Evolutionary conservation across 2,888 invertebrate genomes (phyloP).

Genomic region (Dryococelus australis): DNA sequence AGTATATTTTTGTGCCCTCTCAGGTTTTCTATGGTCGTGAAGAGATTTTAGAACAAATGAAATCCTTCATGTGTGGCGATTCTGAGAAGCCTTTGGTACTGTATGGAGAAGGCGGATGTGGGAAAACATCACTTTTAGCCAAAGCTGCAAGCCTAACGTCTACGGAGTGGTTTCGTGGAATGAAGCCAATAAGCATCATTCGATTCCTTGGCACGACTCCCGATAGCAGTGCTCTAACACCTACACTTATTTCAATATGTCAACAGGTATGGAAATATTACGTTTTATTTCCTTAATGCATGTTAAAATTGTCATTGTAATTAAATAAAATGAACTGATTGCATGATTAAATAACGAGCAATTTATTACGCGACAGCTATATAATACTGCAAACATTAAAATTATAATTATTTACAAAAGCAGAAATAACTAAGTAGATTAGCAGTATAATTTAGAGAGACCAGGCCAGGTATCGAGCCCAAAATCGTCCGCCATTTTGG

Average conservation of each 20-base stretch:
- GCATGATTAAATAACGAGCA: too few relatives aligned
- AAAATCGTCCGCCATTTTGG: too few relatives aligned
- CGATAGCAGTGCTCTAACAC: conserved; percentile 93
- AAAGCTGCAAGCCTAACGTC: conserved; percentile 87
- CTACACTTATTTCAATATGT: conserved; percentile 93
- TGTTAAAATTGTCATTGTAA: too few relatives aligned
- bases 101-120: conserved; percentile 96
- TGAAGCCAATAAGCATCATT: conserved; percentile 85
- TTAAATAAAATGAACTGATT: too few relatives aligned
- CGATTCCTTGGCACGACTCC: conserved; percentile 97
- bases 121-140: conserved; percentile 94
- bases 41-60: conserved; percentile 80
- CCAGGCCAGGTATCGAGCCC: too few relatives aligned
- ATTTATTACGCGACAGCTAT: too few relatives aligned
- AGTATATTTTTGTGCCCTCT: not conserved
- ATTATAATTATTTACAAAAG: too few relatives aligned
- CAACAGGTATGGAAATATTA: conserved; percentile 73
- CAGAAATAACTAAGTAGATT: too few relatives aligned
- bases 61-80: conserved; percentile 82
- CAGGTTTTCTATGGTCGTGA: conserved; percentile 92
- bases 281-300: too few relatives aligned
- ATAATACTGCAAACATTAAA: too few relatives aligned
- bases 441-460: too few relatives aligned
- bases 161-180: conserved; percentile 75
- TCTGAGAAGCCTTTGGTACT: conserved; percentile 89